phyloP scores from a whole-genome alignment of 2,797 vertebrate species.

The Sciaenops ocellatus region DNA sequence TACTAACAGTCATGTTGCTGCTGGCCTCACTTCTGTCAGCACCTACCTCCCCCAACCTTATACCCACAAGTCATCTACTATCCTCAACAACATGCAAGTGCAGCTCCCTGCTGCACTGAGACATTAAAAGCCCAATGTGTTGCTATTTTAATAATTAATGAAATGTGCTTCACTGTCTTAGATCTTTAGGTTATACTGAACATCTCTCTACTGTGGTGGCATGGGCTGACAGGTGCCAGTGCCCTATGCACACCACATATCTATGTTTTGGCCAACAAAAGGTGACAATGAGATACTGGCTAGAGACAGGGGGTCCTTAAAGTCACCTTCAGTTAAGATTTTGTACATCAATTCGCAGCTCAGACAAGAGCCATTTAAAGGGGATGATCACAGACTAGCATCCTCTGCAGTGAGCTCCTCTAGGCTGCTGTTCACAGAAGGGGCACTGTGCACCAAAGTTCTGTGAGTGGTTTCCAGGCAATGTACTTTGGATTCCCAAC shows the following conservation, averaged over 20 bases:
- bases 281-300: conserved; percentile 67
- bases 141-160: conserved; percentile 83
- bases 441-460: conserved; percentile 46
- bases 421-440: conserved; percentile 55
- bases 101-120: conserved; percentile 61
- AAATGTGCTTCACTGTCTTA: conserved; percentile 69
- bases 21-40: conserved; percentile 51
- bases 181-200: conserved; percentile 69
- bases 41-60: conserved; percentile 46
- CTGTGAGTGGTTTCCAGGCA: conserved; percentile 70
- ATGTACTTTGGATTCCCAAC: conserved; percentile 60
- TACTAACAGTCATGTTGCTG: conserved; percentile 18
- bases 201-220: conserved; percentile 34
- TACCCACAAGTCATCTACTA: conserved; percentile 62
- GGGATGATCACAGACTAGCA: conserved; percentile 57
- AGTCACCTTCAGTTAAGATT: conserved; percentile 67
- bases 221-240: conserved; percentile 71
- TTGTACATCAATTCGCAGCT: conserved; percentile 65
- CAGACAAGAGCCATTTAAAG: conserved; percentile 63
- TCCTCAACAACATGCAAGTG: conserved; percentile 60
- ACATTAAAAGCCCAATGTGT: conserved; percentile 82
- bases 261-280: conserved; percentile 71
- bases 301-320: conserved; percentile 52
- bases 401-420: conserved; percentile 59
- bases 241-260: conserved; percentile 74